Base-by-base conservation (phyloP, 2,888 invertebrate species). In the Synergus gifuensis region DNA sequence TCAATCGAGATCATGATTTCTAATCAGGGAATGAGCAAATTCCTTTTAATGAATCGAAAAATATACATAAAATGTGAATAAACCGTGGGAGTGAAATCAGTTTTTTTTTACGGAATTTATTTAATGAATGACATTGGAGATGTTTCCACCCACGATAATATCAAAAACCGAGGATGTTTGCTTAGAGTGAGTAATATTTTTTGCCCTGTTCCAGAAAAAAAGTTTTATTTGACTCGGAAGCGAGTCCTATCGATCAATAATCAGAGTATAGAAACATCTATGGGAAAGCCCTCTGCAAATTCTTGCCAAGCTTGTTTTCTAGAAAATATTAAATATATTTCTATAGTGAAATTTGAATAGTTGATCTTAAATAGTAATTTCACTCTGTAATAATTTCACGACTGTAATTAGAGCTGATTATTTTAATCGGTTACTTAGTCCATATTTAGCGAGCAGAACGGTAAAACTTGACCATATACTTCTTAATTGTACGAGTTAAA, bases 241-340 rank as follows among this genome's bases (percentile, higher is more conserved):
- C 44, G 22, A 28, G 73, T 73, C 69, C 73, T 40, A 54, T 28
- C 49, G 54, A 73, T 73, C 73, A 73, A 73, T 73, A 73, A 54
- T 73, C 7, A 28, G 73, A 36, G 54, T 54, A 73, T 49, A 16
- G n/a, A 36, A 54, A n/a, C 54, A 36, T 54, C 73, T 4, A 44
- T 46, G 9, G n/a, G 5, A 54, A 54, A n/a, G 3, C 54, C 54
- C n/a, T 18, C 54, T 54, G 9, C 54, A 54, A n/a, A 54, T 2
- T 54, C n/a, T 54, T 54, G 8, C 7, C 54, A 54, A 54, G n/a
- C 54, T 7, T n/a, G n/a, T 54, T 54, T n/a, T n/a, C n/a, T 8
- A 54, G 54, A n/a, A 54, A 54, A 54, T 54, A 54, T 2, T 54
- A n/a, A 16, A n/a, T n/a, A n/a, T n/a, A 54, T 54, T 8, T 7